Evolutionary conservation across 2,113 vertebrate genomes (phyloP).

Genomic region (Echinops telfairi): DNA sequence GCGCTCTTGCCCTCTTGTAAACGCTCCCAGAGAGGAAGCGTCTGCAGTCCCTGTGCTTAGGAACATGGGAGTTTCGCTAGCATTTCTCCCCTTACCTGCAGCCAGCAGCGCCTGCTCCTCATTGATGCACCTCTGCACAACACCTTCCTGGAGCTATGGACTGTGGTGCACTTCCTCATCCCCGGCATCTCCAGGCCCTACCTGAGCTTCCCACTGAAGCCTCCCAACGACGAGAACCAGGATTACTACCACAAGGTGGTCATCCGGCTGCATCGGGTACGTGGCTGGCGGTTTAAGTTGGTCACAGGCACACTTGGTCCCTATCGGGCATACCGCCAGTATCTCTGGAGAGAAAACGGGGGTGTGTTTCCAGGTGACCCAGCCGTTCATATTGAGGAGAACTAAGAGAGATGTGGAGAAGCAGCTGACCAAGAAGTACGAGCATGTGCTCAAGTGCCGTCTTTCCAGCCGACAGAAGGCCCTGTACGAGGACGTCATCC

Average conservation of each 20-base stretch:
- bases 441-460: conserved; percentile 92
- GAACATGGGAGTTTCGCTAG: neutral
- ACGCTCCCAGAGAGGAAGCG: neutral
- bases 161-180: conserved; percentile 93
- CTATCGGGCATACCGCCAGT: fast-evolving
- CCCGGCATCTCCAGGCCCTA: conserved; percentile 91
- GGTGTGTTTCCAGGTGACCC: conserved; percentile 87
- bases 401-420: conserved; percentile 93
- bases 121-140: conserved; percentile 92
- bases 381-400: conserved; percentile 92
- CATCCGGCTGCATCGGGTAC: conserved; percentile 91
- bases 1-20: neutral
- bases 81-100: conserved; percentile 62
- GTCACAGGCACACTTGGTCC: no score
- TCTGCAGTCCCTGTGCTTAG: no score
- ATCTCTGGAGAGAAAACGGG: fast-evolving
- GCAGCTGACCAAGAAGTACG: conserved; percentile 92
- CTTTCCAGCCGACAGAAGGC: conserved; percentile 91
- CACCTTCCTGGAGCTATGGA: conserved; percentile 93
- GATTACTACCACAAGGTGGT: conserved; percentile 93
- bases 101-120: conserved; percentile 92
- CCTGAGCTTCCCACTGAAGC: conserved; percentile 90
- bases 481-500: conserved; percentile 92
- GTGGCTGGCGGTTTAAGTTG: neutral
- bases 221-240: conserved; percentile 90